phyloP scores from a whole-genome alignment of 1,140 invertebrate genomes.

The Solen grandis region DNA sequence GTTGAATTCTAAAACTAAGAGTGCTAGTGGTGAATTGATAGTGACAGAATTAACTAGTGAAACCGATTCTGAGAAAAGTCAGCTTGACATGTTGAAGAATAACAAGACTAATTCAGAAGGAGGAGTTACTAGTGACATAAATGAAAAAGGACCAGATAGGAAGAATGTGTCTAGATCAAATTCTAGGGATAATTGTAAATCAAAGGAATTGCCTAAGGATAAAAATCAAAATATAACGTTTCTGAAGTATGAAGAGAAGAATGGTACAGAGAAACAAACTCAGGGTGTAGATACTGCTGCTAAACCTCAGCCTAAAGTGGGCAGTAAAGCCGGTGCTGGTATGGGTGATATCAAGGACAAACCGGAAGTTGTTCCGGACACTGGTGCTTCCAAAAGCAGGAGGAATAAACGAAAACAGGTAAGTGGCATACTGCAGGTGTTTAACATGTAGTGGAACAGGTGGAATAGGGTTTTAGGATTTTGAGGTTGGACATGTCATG shows the following conservation, averaged over 20 bases:
- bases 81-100: background rate
- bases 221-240: conserved; percentile 55
- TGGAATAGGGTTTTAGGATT: background rate
- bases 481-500: no score
- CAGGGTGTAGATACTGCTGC: background rate
- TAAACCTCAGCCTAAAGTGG: background rate
- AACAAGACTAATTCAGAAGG: no score
- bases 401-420: conserved; percentile 45
- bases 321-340: background rate
- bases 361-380: background rate
- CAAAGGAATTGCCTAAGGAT: conserved; percentile 19
- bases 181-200: background rate
- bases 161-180: background rate
- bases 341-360: conserved; percentile 5
- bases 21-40: conserved; percentile 10
- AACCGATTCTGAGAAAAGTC: conserved; percentile 39
- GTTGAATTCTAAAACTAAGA: background rate
- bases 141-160: background rate
- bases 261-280: no score
- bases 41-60: conserved; percentile 50
- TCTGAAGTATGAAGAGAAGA: conserved; percentile 47
- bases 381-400: conserved; percentile 7
- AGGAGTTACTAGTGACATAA: no score
- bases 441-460: background rate
- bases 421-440: background rate